A percentile compares a stretch with the other conserved stretches of the same genome.
Conservation (phyloP, 2,797 vertebrate genomes). For the Gymnothorax javanicus region DNA sequence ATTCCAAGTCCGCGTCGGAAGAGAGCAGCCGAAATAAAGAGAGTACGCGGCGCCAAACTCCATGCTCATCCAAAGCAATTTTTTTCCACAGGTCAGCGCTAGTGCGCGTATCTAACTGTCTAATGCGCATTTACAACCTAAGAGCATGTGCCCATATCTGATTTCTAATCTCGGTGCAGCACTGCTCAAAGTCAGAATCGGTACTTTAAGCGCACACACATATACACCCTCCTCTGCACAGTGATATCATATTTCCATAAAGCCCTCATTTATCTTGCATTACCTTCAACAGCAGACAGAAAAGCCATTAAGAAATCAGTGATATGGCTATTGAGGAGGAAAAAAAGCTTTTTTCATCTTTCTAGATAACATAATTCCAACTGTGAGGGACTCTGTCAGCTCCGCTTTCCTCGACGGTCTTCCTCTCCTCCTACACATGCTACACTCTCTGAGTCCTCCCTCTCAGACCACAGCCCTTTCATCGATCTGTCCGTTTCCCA, state of each 20-base stretch:
- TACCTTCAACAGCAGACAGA: conserved; percentile 45
- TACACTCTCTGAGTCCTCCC: background rate
- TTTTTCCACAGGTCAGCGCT: background rate
- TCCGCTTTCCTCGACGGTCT: conserved; percentile 3
- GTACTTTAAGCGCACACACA: conserved; percentile 13
- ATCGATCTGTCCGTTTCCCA: background rate
- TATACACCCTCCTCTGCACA: conserved; percentile 5
- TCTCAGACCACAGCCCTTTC: background rate
- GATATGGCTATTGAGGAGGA: conserved; percentile 32
- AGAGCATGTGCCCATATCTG: background rate
- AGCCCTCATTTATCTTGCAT: conserved; percentile 41
- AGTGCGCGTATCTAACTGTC: background rate
- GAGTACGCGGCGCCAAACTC: background rate
- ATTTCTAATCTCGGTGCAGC: background rate
- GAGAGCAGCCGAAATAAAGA: background rate
- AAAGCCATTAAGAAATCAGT: conserved; percentile 46
- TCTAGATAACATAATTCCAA: conserved; percentile 34
- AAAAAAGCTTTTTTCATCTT: conserved; percentile 37
- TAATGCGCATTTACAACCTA: background rate
- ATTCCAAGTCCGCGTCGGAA: background rate
- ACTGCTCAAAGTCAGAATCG: background rate
- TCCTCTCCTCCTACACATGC: conserved; percentile 4
- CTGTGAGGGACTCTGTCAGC: conserved; percentile 36
- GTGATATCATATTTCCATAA: conserved; percentile 43
- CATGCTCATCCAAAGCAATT: background rate